Evolutionary conservation across 2,888 invertebrate species (phyloP).

Genomic region (Amiota mariae): DNA sequence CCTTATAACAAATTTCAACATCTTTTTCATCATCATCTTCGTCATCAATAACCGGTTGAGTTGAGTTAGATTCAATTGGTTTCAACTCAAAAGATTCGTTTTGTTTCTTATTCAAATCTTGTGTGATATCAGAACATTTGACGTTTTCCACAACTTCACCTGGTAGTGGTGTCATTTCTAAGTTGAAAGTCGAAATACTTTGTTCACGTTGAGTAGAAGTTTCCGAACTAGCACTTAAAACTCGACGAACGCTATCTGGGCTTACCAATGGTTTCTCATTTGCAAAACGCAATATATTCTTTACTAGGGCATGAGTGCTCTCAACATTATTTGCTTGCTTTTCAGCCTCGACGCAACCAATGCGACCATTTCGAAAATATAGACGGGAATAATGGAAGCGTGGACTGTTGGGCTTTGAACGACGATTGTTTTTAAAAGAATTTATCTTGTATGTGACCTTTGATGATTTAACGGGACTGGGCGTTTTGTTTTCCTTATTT

Average conservation of each 20-base stretch:
- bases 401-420: slow-evolving; percentile 63
- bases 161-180: slow-evolving; percentile 56
- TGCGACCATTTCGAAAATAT: slow-evolving; percentile 73
- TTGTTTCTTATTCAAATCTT: no score
- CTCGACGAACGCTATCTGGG: slow-evolving; percentile 70
- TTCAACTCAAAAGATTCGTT: no score
- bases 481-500: slow-evolving; percentile 71
- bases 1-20: slow-evolving; percentile 71
- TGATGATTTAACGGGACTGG: slow-evolving; percentile 59
- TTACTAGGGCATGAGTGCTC: slow-evolving; percentile 72
- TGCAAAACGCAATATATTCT: slow-evolving; percentile 70
- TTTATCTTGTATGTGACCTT: slow-evolving; percentile 71
- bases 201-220: slow-evolving; percentile 38
- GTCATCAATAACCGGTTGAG: slow-evolving; percentile 51
- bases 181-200: slow-evolving; percentile 35
- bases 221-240: slow-evolving; percentile 50
- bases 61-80: no score
- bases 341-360: slow-evolving; percentile 72
- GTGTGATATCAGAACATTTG: slow-evolving; percentile 42
- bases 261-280: slow-evolving; percentile 72
- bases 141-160: slow-evolving; percentile 48
- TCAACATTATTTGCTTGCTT: slow-evolving; percentile 71
- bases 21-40: slow-evolving; percentile 67
- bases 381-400: slow-evolving; percentile 69
- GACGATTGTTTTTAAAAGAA: slow-evolving; percentile 65